phyloP scores from a whole-genome alignment of 2,888 invertebrate genomes.

The Nemurella pictetii region DNA sequence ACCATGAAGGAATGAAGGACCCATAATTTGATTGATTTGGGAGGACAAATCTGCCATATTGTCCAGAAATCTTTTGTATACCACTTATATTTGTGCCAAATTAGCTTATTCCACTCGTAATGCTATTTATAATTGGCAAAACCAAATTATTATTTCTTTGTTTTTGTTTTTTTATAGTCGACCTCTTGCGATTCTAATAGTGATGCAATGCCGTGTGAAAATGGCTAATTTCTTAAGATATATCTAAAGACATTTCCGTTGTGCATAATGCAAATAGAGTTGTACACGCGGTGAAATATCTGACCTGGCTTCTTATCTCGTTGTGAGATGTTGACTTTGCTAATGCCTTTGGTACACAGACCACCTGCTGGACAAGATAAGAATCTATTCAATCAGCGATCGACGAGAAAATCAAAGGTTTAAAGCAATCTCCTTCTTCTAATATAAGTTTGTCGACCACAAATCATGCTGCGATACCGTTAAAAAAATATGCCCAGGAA shows the following conservation, averaged over 20 bases:
- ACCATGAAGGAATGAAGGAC: not conserved
- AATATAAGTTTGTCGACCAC: too few relatives aligned
- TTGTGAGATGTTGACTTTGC: not conserved
- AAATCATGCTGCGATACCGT: too few relatives aligned
- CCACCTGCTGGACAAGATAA: too few relatives aligned
- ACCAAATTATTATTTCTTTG: not conserved
- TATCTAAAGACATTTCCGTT: slow-evolving; percentile 21
- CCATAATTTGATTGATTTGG: not conserved
- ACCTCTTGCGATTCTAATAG: not conserved
- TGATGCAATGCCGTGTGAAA: slow-evolving; percentile 12
- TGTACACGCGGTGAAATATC: slow-evolving; percentile 2
- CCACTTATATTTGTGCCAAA: not conserved
- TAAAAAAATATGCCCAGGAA: too few relatives aligned
- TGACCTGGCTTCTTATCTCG: not conserved
- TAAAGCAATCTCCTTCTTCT: too few relatives aligned
- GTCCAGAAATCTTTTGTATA: not conserved
- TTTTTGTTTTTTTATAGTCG: not conserved
- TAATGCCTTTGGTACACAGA: not conserved
- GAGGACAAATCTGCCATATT: not conserved
- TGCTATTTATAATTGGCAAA: not conserved
- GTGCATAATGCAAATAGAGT: not conserved
- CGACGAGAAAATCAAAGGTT: too few relatives aligned
- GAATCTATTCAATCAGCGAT: too few relatives aligned
- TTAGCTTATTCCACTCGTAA: not conserved
- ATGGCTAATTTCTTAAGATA: slow-evolving; percentile 6